These are phyloP conservation scores for Garrulus glandarius DNA, from an alignment of 2,797 vertebrate species.

Conservation along the genomic window DNA sequence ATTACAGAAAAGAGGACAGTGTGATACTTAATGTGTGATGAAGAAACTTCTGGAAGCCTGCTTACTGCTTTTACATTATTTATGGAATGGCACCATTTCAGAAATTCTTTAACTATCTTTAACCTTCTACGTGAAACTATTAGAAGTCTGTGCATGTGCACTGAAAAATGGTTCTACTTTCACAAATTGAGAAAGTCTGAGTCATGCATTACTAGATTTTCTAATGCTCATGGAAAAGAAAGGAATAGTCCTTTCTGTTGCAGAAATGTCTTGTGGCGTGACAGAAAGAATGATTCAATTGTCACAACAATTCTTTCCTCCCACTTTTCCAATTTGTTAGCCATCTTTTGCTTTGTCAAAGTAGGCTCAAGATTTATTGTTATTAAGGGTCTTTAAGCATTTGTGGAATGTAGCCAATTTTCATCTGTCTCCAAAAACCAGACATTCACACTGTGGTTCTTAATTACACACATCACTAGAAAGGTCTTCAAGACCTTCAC, in stretches of 20 bases:
- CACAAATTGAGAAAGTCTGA: neutral
- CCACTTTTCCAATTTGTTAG: neutral
- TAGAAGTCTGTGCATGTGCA: neutral
- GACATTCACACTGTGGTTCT: neutral
- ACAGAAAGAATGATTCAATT: neutral
- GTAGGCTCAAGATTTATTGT: neutral
- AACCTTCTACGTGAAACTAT: fast-evolving
- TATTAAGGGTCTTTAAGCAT: neutral
- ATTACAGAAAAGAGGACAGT: neutral
- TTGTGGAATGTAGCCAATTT: neutral
- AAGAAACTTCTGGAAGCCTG: neutral
- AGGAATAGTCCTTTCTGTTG: neutral
- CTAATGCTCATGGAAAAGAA: neutral
- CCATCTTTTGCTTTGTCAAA: neutral
- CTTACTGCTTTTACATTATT: neutral
- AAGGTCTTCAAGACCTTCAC: neutral
- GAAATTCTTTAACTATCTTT: neutral
- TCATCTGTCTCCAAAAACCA: neutral
- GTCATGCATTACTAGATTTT: neutral
- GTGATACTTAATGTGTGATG: neutral
- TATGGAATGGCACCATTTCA: neutral
- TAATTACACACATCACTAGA: neutral
- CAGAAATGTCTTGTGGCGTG: neutral
- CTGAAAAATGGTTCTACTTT: neutral
- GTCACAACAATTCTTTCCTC: neutral